Conservation (phyloP, 2,113 vertebrate species). For the Rhea pennata region DNA sequence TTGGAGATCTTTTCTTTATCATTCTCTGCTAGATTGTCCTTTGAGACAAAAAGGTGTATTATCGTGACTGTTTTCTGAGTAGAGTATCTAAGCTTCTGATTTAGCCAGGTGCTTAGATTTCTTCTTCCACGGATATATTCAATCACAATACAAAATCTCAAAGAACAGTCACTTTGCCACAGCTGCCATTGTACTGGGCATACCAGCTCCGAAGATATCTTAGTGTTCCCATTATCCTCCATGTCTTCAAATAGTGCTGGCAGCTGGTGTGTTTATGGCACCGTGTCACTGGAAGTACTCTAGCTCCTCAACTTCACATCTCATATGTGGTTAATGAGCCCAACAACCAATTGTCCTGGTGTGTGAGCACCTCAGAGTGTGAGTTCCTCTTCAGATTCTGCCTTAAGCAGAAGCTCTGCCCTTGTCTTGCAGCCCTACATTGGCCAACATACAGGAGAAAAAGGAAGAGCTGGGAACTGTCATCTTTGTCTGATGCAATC, state of each 20-base stretch:
- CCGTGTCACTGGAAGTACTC: accelerated
- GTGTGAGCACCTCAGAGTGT: not conserved
- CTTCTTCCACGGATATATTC: not conserved
- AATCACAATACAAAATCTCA: not conserved
- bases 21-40: not conserved
- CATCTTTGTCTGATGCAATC: no score
- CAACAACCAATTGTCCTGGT: not conserved
- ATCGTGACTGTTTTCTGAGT: not conserved
- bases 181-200: not conserved
- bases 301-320: not conserved
- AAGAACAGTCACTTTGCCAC: not conserved
- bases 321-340: not conserved
- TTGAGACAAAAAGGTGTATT: not conserved
- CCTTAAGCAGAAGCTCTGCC: no score
- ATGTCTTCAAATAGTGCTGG: not conserved
- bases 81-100: not conserved
- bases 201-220: not conserved
- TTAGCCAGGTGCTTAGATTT: not conserved
- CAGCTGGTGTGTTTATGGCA: not conserved
- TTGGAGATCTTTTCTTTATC: not conserved
- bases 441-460: no score
- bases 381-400: not conserved
- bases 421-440: no score
- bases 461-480: no score
- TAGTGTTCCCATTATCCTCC: accelerated